Evolutionary conservation across 2,888 invertebrate species (phyloP).

Genomic region (Heliconius sara): DNA sequence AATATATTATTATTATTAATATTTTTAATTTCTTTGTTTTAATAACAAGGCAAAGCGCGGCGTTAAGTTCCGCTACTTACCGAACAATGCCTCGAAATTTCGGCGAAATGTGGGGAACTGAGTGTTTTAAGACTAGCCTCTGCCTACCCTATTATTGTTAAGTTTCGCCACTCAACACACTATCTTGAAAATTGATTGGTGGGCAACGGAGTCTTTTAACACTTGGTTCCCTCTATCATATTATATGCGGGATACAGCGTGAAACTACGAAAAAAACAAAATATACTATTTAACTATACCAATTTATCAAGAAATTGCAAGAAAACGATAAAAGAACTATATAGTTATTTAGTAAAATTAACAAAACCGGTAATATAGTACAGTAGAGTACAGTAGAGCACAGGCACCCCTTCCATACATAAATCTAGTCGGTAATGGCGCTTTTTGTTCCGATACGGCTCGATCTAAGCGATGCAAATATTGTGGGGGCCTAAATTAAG

Average conservation of each 20-base stretch:
- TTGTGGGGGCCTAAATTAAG: conserved; percentile 52
- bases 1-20: too few species aligned
- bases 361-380: conserved; percentile 38
- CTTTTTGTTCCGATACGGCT: conserved; percentile 63
- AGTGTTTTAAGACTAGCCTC: too few species aligned
- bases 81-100: too few species aligned
- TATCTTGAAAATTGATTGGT: too few species aligned
- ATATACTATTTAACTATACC: too few species aligned
- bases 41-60: too few species aligned
- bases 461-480: conserved; percentile 64
- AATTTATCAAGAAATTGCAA: too few species aligned
- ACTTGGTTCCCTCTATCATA: neutral
- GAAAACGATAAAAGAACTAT: neutral
- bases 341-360: conserved; percentile 38
- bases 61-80: too few species aligned
- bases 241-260: neutral
- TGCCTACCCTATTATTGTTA: too few species aligned
- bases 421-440: conserved; percentile 68
- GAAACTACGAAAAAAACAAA: neutral
- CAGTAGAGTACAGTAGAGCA: conserved; percentile 19
- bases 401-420: conserved; percentile 62
- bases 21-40: too few species aligned
- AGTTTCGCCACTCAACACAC: too few species aligned
- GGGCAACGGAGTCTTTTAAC: neutral
- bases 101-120: too few species aligned